Evolutionary conservation across 35 echinoderm and acorn worm genomes (phyloP).

Genomic region (Stichopus chloronotus): DNA sequence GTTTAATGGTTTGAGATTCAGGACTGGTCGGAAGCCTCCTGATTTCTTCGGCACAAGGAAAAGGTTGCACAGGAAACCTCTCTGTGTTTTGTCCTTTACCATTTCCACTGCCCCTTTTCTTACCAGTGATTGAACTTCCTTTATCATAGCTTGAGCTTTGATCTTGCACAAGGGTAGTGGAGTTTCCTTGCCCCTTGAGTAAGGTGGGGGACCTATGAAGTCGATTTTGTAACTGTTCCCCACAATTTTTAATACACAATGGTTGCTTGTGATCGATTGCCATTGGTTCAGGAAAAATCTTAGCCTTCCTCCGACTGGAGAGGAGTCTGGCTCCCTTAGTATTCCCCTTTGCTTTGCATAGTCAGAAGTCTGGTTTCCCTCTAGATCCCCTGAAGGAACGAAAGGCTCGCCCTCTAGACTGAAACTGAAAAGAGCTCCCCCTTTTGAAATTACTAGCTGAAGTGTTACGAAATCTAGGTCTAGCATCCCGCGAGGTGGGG

Average conservation of each 20-base stretch:
- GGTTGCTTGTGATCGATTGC: not conserved
- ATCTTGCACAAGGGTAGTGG: not conserved
- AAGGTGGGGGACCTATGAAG: no score
- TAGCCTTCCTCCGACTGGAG: conserved; percentile 6
- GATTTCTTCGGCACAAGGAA: conserved; percentile 23
- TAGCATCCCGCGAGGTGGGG: not conserved
- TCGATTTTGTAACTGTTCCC: not conserved
- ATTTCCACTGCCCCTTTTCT: not conserved
- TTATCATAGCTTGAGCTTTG: not conserved
- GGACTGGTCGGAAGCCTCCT: not conserved
- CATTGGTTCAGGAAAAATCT: not conserved
- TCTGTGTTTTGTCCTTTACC: not conserved
- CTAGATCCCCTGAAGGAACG: not conserved
- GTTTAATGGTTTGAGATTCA: conserved; percentile 7
- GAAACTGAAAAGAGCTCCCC: conserved; percentile 12
- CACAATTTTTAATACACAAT: not conserved
- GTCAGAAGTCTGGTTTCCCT: no score
- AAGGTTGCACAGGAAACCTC: not conserved
- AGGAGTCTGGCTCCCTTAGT: no score
- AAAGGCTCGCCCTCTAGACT: conserved; percentile 13
- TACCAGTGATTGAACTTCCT: not conserved
- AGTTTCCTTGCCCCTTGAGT: not conserved
- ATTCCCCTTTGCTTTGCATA: no score
- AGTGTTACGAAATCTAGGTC: not conserved
- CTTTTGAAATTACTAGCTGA: not conserved